phyloP scores from a whole-genome alignment of 2,888 invertebrate genomes.

The Mamestra brassicae region DNA sequence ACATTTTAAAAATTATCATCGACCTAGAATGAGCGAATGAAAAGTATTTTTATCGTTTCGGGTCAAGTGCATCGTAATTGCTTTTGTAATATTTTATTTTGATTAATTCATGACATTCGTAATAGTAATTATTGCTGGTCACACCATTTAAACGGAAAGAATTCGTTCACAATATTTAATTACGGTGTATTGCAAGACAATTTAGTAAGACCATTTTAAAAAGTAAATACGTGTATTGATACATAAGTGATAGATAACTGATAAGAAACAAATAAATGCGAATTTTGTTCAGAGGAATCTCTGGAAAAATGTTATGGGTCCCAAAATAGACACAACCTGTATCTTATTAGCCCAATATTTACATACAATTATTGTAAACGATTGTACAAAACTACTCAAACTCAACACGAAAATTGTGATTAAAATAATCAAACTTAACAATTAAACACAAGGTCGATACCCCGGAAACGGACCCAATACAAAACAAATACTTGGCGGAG shows the following conservation, averaged over 20 bases:
- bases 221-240: no score
- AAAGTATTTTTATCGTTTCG: constrained; percentile 56
- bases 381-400: background rate
- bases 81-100: constrained; percentile 36
- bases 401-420: background rate
- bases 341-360: background rate
- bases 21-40: constrained; percentile 49
- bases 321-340: no score
- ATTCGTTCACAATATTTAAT: constrained; percentile 42
- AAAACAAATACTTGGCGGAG: constrained; percentile 80
- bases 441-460: constrained; percentile 75
- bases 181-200: constrained; percentile 20
- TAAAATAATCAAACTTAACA: constrained; percentile 35
- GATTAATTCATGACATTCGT: constrained; percentile 34
- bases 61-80: constrained; percentile 60
- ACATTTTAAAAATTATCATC: constrained; percentile 31
- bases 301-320: no score
- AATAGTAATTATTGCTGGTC: constrained; percentile 35
- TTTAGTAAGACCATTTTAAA: background rate
- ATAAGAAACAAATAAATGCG: no score
- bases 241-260: no score
- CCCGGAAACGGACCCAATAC: constrained; percentile 78
- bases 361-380: no score
- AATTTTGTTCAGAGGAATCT: no score
- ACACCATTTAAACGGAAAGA: constrained; percentile 42